These are phyloP conservation scores for Fragum whitleyi DNA, from an alignment of 2,888 invertebrate genomes.

Conservation along the genomic window DNA sequence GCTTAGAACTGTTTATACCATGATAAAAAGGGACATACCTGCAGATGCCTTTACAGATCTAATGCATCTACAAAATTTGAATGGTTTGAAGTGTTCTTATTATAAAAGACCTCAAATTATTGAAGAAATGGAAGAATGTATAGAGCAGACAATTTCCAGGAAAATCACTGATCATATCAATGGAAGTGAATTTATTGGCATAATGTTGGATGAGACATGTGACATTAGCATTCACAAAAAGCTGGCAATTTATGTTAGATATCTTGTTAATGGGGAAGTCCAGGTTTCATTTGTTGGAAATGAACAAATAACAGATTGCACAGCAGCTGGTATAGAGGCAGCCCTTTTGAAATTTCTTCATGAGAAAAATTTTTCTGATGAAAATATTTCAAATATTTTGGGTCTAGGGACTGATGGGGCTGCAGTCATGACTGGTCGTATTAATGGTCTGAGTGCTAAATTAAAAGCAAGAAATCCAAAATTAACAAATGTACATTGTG, in stretches of 20 bases:
- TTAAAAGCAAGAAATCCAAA: constrained; percentile 34
- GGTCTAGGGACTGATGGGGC: constrained; percentile 13
- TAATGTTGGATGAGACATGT: constrained; percentile 17
- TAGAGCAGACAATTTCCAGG: too few species aligned
- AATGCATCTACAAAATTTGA: constrained; percentile 11
- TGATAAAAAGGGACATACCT: too few species aligned
- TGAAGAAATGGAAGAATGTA: background rate
- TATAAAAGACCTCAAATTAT: background rate
- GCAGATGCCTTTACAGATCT: background rate
- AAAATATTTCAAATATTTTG: constrained; percentile 34
- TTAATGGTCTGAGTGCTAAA: constrained; percentile 34
- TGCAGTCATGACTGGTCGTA: background rate
- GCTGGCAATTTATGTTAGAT: constrained; percentile 39
- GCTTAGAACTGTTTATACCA: too few species aligned
- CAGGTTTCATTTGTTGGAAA: constrained; percentile 40
- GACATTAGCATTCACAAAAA: constrained; percentile 40
- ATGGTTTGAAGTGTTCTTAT: constrained; percentile 2
- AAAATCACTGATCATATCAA: too few species aligned
- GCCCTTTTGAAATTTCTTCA: too few species aligned
- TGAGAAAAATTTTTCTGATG: constrained; percentile 25
- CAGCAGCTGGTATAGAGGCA: too few species aligned
- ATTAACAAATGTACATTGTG: constrained; percentile 45
- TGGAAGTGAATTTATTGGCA: too few species aligned
- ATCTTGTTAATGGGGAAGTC: constrained; percentile 27
- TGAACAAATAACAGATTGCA: constrained; percentile 46